phyloP scores from a whole-genome alignment of 2,797 vertebrate genomes.

The Micropoecilia bifurca region DNA sequence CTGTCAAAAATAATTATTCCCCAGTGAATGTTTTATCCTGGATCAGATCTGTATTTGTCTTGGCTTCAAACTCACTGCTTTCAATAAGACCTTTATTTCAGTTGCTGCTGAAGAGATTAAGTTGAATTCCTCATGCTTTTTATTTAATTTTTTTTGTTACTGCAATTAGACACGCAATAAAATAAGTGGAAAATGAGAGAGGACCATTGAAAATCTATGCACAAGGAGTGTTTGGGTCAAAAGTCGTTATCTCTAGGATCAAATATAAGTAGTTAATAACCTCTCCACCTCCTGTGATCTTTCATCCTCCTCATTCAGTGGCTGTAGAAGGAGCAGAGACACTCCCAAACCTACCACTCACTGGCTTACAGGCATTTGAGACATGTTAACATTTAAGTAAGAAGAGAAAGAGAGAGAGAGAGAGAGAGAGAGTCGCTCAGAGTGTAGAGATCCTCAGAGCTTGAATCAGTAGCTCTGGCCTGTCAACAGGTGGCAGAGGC shows the following conservation, averaged over 20 bases:
- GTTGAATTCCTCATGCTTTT: slow-evolving; percentile 27
- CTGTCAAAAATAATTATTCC: slow-evolving; percentile 32
- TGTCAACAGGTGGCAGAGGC: slow-evolving; percentile 80
- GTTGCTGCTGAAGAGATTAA: slow-evolving; percentile 59
- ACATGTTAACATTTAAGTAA: slow-evolving; percentile 77
- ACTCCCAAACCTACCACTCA: slow-evolving; percentile 75
- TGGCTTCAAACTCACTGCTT: slow-evolving; percentile 46
- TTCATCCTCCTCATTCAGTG: slow-evolving; percentile 50
- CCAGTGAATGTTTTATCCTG: slow-evolving; percentile 9
- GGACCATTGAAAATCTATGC: slow-evolving; percentile 5
- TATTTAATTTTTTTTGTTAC: not conserved
- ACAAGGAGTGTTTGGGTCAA: slow-evolving; percentile 23
- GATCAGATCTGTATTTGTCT: slow-evolving; percentile 39
- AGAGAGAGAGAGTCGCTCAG: slow-evolving; percentile 46
- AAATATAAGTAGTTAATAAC: slow-evolving; percentile 58
- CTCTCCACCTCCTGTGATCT: slow-evolving; percentile 47
- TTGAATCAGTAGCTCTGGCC: slow-evolving; percentile 48
- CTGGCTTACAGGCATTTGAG: slow-evolving; percentile 76
- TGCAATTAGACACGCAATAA: slow-evolving; percentile 28
- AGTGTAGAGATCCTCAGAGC: slow-evolving; percentile 39
- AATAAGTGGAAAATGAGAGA: slow-evolving; percentile 3
- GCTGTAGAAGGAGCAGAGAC: slow-evolving; percentile 65
- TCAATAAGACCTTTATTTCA: slow-evolving; percentile 39
- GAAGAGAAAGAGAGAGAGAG: slow-evolving; percentile 44
- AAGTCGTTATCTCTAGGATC: slow-evolving; percentile 21